A percentile compares a stretch with the other conserved stretches of the same genome.
These are phyloP conservation scores for Sebastiscus tertius DNA, from an alignment of 2,797 vertebrate species.

Conservation along the genomic window DNA sequence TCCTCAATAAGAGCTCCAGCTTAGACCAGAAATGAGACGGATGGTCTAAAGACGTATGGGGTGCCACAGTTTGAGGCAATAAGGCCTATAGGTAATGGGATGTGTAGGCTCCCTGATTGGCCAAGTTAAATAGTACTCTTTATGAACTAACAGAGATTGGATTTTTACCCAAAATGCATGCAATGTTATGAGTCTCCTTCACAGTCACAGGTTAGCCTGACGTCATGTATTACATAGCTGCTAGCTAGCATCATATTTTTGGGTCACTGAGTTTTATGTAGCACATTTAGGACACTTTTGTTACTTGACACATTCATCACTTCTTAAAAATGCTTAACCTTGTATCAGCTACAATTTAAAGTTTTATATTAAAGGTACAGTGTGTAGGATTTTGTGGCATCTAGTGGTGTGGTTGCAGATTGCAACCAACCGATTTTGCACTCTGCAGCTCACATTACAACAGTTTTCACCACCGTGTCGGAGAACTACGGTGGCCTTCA, in stretches of 20 bases:
- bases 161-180: conserved; percentile 20
- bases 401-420: too few species aligned
- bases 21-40: conserved; percentile 45
- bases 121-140: conserved; percentile 38
- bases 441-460: too few species aligned
- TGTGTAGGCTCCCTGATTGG: conserved; percentile 8
- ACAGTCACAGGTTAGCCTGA: conserved; percentile 9
- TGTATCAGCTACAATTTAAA: not conserved
- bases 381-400: too few species aligned
- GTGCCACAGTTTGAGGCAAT: conserved; percentile 27
- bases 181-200: conserved; percentile 15
- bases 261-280: not conserved
- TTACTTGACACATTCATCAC: not conserved
- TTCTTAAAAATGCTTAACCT: not conserved
- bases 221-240: not conserved
- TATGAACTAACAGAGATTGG: conserved; percentile 4
- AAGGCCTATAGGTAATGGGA: conserved; percentile 25
- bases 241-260: not conserved
- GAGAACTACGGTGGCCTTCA: too few species aligned
- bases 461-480: too few species aligned
- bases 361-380: not conserved
- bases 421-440: too few species aligned
- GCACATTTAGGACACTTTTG: not conserved
- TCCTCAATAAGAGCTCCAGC: conserved; percentile 54
- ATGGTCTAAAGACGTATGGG: conserved; percentile 49